Evolutionary conservation across 2,888 invertebrate species (phyloP).

Genomic region (Chorisops tibialis): DNA sequence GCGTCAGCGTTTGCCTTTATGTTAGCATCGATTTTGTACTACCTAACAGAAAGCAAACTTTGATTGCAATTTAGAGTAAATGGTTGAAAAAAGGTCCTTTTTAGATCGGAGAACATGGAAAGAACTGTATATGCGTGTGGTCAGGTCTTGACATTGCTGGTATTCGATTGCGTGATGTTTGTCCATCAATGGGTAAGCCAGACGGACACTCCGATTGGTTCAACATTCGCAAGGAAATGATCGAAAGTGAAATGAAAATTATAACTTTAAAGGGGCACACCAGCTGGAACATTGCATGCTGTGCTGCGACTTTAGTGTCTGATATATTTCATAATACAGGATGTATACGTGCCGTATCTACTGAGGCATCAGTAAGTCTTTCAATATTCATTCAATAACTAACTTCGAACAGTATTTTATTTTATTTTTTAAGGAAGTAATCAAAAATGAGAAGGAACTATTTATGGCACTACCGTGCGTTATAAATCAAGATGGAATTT

Average conservation of each 20-base stretch:
- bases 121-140: slow-evolving; percentile 83
- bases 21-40: too few relatives aligned
- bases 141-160: slow-evolving; percentile 85
- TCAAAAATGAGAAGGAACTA: slow-evolving; percentile 62
- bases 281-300: slow-evolving; percentile 80
- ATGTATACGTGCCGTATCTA: slow-evolving; percentile 70
- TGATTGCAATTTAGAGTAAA: too few relatives aligned
- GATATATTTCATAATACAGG: slow-evolving; percentile 66
- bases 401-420: too few relatives aligned
- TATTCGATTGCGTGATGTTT: slow-evolving; percentile 68
- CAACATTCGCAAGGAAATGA: slow-evolving; percentile 69
- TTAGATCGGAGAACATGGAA: slow-evolving; percentile 78
- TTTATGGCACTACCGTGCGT: slow-evolving; percentile 82
- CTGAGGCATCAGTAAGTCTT: slow-evolving; percentile 61
- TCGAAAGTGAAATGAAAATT: slow-evolving; percentile 73
- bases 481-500: slow-evolving; percentile 67
- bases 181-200: slow-evolving; percentile 64
- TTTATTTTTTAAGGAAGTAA: too few relatives aligned
- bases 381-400: background rate
- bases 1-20: too few relatives aligned
- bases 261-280: slow-evolving; percentile 80
- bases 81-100: too few relatives aligned
- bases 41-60: too few relatives aligned
- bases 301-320: slow-evolving; percentile 63
- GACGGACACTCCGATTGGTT: slow-evolving; percentile 71